A percentile compares a stretch with the other conserved stretches of the same genome.
These are phyloP conservation scores for Carettochelys insculpta DNA, from an alignment of 2,113 vertebrate species.

Conservation along the genomic window DNA sequence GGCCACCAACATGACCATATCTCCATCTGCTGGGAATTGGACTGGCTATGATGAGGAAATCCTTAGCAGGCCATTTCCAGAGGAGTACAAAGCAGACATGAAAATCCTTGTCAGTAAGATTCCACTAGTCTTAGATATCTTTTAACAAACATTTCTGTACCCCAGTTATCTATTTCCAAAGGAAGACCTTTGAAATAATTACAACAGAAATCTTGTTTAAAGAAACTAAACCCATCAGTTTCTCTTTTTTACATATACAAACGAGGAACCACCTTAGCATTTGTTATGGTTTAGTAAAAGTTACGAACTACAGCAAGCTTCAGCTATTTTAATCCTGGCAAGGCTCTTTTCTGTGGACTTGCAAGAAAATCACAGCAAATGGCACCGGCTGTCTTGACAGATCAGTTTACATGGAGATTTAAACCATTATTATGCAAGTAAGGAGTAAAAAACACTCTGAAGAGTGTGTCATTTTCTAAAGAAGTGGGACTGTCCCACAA, in stretches of 20 bases:
- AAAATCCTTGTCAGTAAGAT: background rate
- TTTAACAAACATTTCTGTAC: background rate
- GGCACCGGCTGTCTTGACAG: background rate
- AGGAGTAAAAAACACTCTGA: background rate
- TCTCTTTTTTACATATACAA: background rate
- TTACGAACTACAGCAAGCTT: background rate
- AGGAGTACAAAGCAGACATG: background rate
- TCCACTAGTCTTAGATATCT: background rate
- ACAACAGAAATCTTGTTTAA: background rate
- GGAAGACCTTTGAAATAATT: background rate
- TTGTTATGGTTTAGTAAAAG: background rate
- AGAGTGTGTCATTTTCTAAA: background rate
- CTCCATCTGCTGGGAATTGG: background rate
- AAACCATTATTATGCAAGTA: background rate
- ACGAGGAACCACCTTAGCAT: background rate
- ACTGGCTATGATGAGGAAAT: background rate
- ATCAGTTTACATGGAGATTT: background rate
- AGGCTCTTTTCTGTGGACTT: background rate
- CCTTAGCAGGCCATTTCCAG: background rate
- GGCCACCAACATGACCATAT: background rate
- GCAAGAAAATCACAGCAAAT: background rate
- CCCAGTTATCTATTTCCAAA: background rate
- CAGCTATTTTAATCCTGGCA: accelerated
- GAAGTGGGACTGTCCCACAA: too few relatives aligned
- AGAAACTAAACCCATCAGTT: background rate